Percentiles rank a stretch among this genome's conserved stretches.
phyloP scores from a whole-genome alignment of 2,888 invertebrate species.

The Hermodice carunculata region DNA sequence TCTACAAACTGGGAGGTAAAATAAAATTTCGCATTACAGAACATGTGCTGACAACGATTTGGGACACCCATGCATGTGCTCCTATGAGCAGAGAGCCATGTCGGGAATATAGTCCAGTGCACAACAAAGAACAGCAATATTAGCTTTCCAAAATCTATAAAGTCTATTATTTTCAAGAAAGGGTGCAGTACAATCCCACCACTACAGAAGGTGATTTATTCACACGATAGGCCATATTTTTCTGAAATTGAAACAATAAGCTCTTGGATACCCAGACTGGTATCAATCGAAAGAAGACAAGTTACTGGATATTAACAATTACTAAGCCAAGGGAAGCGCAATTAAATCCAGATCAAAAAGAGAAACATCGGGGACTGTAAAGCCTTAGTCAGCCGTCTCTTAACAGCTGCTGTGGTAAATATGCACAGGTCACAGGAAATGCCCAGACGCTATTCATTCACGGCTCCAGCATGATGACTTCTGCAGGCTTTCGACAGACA shows the following conservation, averaged over 20 bases:
- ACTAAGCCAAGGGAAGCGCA: neutral
- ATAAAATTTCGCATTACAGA: conserved; percentile 64
- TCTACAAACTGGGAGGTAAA: conserved; percentile 47
- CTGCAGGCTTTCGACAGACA: neutral
- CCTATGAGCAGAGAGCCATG: conserved; percentile 43
- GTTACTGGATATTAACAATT: conserved; percentile 38
- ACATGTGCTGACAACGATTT: conserved; percentile 44
- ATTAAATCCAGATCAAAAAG: conserved; percentile 7
- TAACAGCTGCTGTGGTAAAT: conserved; percentile 37
- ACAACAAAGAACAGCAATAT: conserved; percentile 63
- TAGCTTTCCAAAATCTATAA: conserved; percentile 48
- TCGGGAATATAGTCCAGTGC: conserved; percentile 61
- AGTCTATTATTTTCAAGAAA: neutral
- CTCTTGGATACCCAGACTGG: conserved; percentile 46
- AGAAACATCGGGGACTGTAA: neutral
- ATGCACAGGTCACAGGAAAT: neutral
- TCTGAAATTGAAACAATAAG: conserved; percentile 50
- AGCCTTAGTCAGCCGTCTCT: neutral
- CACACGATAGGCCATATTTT: conserved; percentile 54
- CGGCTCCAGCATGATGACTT: neutral
- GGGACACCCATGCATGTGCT: neutral
- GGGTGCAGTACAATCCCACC: conserved; percentile 34
- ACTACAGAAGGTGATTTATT: conserved; percentile 50
- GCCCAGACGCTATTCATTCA: neutral
- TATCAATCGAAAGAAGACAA: conserved; percentile 41